Evolutionary conservation across 2,797 vertebrate species (phyloP), one percentile per base, ranked within the genome.

Genomic region (Limosa lapponica): DNA sequence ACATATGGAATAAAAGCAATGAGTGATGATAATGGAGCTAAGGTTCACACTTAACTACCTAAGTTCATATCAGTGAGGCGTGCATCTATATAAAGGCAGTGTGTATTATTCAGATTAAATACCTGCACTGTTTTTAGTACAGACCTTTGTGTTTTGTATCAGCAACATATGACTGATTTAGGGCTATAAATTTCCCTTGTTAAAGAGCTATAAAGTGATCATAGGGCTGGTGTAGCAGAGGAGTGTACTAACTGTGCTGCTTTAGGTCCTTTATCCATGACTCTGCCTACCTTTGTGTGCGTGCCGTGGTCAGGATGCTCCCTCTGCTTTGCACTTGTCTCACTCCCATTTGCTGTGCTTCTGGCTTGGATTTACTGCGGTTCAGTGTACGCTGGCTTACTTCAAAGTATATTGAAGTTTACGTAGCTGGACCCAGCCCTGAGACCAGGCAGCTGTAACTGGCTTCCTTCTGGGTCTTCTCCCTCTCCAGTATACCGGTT

Each of bases 1-100:
- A 71, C 69, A 77, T 2, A 0, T 74, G 61, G 43, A 95, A 62
- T 49, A 71, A 94, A 85, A 92, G 92, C 83, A 71, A 0, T 87
- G 94, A 94, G 61, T 85, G 83, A 90, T 90, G 88, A 37, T 96
- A 95, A 95, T 90, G 93, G 90, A 87, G 88, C 59, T 77, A 1
- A 18, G 4, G 87, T 95, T 85, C 88, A 89, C 57, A 37, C 30
- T 87, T 92, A 89, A 92, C 67, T 93, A 43, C 88, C 61, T 37
- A 11, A 24, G 86, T 83, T 96, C 71, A 10, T 71, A 87, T 64
- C 74, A 43, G 74, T 43, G 88, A 93, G 89, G 39, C 72, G 32
- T 93, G 54, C 65, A 8, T 58, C 81, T 77, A 3, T 46, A 43
- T 46, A 71, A 87, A 83, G 70, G 52, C 87, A 96, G 66, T 25